Percentiles rank a stretch among this genome's conserved stretches.
phyloP scores from a whole-genome alignment of 2,797 vertebrate genomes.

The Threskiornis aethiopicus region DNA sequence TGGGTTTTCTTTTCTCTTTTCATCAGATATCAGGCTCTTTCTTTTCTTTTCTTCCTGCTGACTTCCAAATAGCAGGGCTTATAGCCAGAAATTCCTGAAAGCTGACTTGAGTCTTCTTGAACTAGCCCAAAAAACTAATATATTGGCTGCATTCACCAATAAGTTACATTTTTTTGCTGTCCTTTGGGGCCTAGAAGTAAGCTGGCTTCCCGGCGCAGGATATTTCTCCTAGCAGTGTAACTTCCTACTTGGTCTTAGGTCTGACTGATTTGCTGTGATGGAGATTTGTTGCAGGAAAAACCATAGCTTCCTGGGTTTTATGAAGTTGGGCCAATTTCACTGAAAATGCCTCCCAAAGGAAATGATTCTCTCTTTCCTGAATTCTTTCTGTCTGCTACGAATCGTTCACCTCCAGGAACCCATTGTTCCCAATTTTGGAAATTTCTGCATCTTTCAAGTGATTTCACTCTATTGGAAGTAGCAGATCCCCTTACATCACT shows the following conservation, averaged over 20 bases:
- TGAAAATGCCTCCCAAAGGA: conserved; percentile 9
- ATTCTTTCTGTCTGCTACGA: not conserved
- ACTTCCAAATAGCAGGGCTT: not conserved
- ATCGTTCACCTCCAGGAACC: not conserved
- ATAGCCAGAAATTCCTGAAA: not conserved
- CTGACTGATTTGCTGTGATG: not conserved
- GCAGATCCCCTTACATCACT: not conserved
- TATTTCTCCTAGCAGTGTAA: not conserved
- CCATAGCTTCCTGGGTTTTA: not conserved
- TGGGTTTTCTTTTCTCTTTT: not conserved
- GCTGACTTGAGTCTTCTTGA: not conserved
- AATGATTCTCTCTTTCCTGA: not conserved
- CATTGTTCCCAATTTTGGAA: not conserved
- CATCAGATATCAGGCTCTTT: not conserved
- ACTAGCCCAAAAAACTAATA: not conserved
- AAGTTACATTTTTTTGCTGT: not conserved
- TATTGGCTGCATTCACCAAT: not conserved
- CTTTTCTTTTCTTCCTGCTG: conserved; percentile 3
- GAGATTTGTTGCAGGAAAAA: not conserved
- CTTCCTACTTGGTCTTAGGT: not conserved
- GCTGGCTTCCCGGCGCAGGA: not conserved
- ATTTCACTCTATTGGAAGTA: not conserved
- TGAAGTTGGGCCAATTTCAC: not conserved
- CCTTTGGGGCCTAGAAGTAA: not conserved
- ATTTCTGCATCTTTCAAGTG: not conserved